A percentile compares a stretch with the other conserved stretches of the same genome.
phyloP scores from a whole-genome alignment of 2,113 vertebrate species.

The Cyprinodon brontotheroides region DNA sequence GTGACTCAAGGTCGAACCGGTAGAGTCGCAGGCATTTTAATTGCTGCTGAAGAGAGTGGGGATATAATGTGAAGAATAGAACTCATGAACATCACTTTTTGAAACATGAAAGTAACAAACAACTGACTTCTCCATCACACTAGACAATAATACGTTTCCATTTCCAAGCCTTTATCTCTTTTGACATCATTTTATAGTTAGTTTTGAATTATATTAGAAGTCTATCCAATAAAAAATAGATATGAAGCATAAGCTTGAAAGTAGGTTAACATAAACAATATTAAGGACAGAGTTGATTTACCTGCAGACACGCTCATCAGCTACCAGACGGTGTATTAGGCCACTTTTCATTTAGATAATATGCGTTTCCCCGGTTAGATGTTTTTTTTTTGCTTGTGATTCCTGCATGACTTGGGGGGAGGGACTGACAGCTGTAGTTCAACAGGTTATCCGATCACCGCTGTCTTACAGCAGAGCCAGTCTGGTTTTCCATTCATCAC shows the following conservation, averaged over 20 bases:
- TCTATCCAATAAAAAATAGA: background rate
- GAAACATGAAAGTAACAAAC: background rate
- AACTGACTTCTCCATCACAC: background rate
- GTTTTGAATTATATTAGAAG: background rate
- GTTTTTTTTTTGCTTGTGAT: constrained; percentile 20
- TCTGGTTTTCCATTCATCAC: constrained; percentile 59
- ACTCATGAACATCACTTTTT: background rate
- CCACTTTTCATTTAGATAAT: constrained; percentile 22
- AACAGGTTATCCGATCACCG: constrained; percentile 87
- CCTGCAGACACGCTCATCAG: constrained; percentile 38
- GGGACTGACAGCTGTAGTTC: constrained; percentile 68
- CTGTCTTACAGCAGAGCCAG: constrained; percentile 59
- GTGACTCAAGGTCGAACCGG: constrained; percentile 45
- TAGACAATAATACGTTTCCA: background rate
- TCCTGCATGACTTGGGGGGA: constrained; percentile 27
- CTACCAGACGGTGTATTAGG: constrained; percentile 15
- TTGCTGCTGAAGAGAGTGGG: constrained; percentile 7
- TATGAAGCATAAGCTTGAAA: background rate
- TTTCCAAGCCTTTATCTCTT: background rate
- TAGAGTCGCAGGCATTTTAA: constrained; percentile 16
- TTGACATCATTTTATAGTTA: background rate
- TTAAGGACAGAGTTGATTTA: constrained; percentile 18
- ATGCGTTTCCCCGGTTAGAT: constrained; percentile 25
- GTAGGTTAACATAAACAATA: constrained; percentile 4
- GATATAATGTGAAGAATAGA: constrained; percentile 7